Percentiles rank a stretch among this genome's conserved stretches.
phyloP scores from a whole-genome alignment of 2,113 vertebrate species.

The Cheirogaleus medius region DNA sequence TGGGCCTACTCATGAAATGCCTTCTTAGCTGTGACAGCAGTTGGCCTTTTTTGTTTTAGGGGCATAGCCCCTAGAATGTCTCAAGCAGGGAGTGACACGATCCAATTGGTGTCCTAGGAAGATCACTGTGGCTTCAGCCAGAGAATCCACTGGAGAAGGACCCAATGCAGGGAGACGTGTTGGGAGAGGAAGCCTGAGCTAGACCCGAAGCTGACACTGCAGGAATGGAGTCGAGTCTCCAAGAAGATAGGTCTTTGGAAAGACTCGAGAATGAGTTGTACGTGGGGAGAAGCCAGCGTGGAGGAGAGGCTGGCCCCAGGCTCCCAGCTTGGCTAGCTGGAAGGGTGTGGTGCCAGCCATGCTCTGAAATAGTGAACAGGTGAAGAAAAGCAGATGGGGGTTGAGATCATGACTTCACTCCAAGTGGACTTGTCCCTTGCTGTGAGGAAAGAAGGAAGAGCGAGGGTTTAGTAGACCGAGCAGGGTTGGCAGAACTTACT shows the following conservation, averaged over 20 bases:
- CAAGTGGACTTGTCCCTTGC: not conserved
- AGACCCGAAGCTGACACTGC: accelerated
- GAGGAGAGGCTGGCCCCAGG: too few species aligned
- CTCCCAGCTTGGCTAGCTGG: not conserved
- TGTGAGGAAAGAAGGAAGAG: not conserved
- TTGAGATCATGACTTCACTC: not conserved
- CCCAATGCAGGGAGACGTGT: too few species aligned
- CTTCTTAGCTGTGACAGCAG: not conserved
- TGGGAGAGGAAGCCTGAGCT: not conserved
- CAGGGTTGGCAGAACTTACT: not conserved
- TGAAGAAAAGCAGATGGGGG: not conserved
- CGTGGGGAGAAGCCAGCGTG: not conserved
- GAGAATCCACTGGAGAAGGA: too few species aligned
- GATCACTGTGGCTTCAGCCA: not conserved
- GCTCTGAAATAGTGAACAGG: not conserved
- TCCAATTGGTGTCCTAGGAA: not conserved
- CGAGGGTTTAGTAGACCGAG: not conserved
- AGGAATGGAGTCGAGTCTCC: not conserved
- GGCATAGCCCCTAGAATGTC: not conserved
- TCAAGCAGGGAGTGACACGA: not conserved
- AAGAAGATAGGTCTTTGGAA: not conserved
- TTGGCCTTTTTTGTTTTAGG: constrained; percentile 26
- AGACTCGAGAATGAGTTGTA: not conserved
- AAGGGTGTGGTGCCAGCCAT: not conserved
- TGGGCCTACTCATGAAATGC: not conserved